These are phyloP conservation scores for Polyodon spathula DNA, from an alignment of 2,113 vertebrate genomes.

Conservation along the genomic window DNA sequence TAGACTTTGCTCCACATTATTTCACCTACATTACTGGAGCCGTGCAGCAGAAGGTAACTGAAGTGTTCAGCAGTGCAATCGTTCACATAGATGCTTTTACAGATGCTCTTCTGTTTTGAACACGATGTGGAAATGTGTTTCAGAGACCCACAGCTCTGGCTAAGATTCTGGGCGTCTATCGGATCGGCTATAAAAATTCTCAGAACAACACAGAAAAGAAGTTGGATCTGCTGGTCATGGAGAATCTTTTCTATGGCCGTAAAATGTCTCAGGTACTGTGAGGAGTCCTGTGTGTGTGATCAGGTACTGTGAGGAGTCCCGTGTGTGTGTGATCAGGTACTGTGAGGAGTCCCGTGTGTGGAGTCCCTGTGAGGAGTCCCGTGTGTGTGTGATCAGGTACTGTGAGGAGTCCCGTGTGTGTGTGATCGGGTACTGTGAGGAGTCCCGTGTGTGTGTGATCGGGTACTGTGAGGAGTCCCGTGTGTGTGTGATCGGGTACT, in stretches of 20 bases:
- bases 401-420: too few species aligned
- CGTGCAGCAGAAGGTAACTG: conserved; percentile 91
- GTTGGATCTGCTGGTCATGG: conserved; percentile 94
- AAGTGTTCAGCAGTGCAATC: too few species aligned
- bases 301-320: too few species aligned
- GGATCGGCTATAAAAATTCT: conserved; percentile 97
- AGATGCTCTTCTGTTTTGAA: not conserved
- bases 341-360: too few species aligned
- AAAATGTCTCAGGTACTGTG: conserved; percentile 99
- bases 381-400: too few species aligned
- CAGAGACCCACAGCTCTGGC: conserved; percentile 91
- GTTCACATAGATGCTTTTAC: not conserved
- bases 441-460: too few species aligned
- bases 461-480: too few species aligned
- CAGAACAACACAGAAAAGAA: conserved; percentile 98
- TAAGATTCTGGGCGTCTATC: conserved; percentile 94
- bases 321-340: too few species aligned
- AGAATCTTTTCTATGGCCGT: conserved; percentile 94
- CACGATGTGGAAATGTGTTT: not conserved
- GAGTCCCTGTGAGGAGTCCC: too few species aligned
- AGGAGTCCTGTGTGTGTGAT: too few species aligned
- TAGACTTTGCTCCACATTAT: conserved; percentile 95
- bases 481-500: too few species aligned
- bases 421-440: too few species aligned
- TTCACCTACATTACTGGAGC: conserved; percentile 93